Percentiles rank a stretch among this genome's conserved stretches.
Evolutionary conservation across 2,113 vertebrate species (phyloP).

Genomic region (Dromas ardeola): DNA sequence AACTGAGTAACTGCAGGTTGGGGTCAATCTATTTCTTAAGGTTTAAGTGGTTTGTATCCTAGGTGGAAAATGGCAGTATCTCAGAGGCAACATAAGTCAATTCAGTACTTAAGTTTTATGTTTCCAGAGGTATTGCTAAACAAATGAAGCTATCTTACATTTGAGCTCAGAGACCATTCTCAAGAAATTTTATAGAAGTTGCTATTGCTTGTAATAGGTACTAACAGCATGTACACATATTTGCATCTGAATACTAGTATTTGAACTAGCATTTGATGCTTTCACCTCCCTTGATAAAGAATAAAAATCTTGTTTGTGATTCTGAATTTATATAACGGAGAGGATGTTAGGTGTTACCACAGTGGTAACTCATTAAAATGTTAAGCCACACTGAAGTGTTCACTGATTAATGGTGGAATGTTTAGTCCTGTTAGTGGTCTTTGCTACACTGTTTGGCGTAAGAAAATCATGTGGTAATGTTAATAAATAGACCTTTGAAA

Average conservation of each 20-base stretch:
- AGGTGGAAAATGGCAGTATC: not conserved
- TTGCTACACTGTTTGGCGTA: not conserved
- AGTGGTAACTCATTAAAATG: not conserved
- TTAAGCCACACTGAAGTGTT: not conserved
- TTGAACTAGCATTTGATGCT: not conserved
- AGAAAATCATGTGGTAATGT: not conserved
- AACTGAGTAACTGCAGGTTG: not conserved
- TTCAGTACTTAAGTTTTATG: not conserved
- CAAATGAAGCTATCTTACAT: not conserved
- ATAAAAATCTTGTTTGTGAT: not conserved
- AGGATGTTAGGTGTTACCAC: not conserved
- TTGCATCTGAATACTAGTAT: not conserved
- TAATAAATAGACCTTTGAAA: not conserved
- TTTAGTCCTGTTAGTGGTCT: not conserved
- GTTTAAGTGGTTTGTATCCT: not conserved
- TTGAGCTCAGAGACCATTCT: not conserved
- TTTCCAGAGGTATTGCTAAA: not conserved
- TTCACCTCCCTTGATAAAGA: not conserved
- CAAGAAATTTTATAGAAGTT: not conserved
- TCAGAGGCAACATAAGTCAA: not conserved
- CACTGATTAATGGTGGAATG: not conserved
- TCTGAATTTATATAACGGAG: not conserved
- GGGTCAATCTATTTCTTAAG: not conserved
- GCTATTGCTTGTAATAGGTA: not conserved
- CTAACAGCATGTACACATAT: not conserved